Evolutionary conservation across 2,113 vertebrate species (phyloP), one percentile per base, ranked within the genome.

Genomic region (human): DNA sequence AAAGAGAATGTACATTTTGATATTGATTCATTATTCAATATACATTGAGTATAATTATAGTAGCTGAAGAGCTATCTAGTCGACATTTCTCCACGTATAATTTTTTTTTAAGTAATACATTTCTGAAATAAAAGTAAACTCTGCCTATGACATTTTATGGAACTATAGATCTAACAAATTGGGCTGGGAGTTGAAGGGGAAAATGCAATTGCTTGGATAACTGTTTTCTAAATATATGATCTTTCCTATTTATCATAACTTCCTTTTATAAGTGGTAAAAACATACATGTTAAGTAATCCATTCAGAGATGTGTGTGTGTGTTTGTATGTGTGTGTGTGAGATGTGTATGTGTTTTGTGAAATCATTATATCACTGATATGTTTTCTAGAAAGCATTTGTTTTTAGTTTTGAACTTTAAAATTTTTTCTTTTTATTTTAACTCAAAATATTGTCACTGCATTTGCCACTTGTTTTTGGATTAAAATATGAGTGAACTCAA

Each of bases 361-460:
- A 89, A 32, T 59, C 20, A 22, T 78, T 68, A 76, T 2, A 83
- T 13, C 11, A 61, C 3, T 52, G 3, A 32, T 70, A 5, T 66
- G 4, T 48, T 88, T 93, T 93, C 55, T 52, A 84, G 61, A 80
- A 82, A 83, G 6, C 11, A 68, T 9, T 50, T 82, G 45, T 18
- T 85, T 91, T 79, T 90, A 73, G 59, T 86, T 50, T 45, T 83
- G 8, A 80, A 92, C 50, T 66, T 79, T 84, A 68, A 43, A 6
- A 79, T 55, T 73, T 87, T 18, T 76, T 94, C 1, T 48, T 97
- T 96, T 55, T 32, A n/a, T 84, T 88, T 86, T 91, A 82, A 66
- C 7, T 72, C 18, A 81, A 30, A 80, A 68, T 9, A 57, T 66
- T 48, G 73, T 70, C 32, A 83, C 14, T 50, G 35, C 40, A 3